Base-by-base conservation (phyloP, 1,140 invertebrate genomes). In the Monochamus saltuarius region DNA sequence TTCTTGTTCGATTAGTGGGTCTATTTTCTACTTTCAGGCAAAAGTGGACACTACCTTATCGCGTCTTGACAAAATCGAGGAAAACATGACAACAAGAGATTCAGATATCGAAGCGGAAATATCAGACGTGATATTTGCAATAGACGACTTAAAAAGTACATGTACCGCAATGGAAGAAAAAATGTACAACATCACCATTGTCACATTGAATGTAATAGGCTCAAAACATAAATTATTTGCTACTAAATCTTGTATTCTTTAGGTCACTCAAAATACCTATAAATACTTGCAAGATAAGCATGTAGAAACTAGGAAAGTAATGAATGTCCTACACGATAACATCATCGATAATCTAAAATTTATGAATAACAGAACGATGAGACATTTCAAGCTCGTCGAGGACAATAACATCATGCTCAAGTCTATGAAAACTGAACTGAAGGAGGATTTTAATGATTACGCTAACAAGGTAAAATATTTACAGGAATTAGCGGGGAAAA, bases 41-140 rank as follows among this genome's bases (percentile, higher is more conserved):
- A 74, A 69, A 60, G 39, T 68, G 9, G 70, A 75, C 42, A 46
- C 62, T 14, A 63, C 65, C 2, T 16, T 64, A 13, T 62, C 51
- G 10, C 63, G 66, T 38, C 52, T 74, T 8, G 70, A 75, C 38
- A 67, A 66, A 57, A 62, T 76, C 52, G 72, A 74, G 22, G 68
- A 74, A 4, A 56, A 46, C 49, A 47, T 72, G 36, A 53, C 40
- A 7, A 61, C 62, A 45, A 58, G 65, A 43, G 57, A 72, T 46
- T 54, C 59, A n/a, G 69, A 73, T 50, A 68, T 69, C 7, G 72
- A 73, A 61, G 34, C 57, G 6, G 72, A 73, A 62, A 45, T 75
- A 29, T 59, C 68, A 4, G 73, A 74, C 17, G 62, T 62, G 8
- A 50, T 71, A 10, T 54, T 59, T 37, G 64, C 56, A 8, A 65